Evolutionary conservation across 1,140 invertebrate genomes (phyloP), one percentile per base, ranked within the genome.

Genomic region (Drosophila lini): DNA sequence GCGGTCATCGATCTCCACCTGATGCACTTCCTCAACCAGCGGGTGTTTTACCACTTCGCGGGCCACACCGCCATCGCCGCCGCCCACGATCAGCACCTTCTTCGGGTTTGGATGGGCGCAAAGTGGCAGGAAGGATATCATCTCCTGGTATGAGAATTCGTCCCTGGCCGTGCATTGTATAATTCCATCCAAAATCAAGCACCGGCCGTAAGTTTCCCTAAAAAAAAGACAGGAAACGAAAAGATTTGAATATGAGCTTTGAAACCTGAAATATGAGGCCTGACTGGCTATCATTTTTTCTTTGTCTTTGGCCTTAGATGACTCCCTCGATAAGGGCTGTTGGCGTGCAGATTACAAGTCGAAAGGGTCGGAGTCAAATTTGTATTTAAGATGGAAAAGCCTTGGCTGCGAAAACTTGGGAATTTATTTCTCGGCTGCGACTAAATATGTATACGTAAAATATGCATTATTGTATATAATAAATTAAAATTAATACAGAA

Each of bases 141-240:
- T 99, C 94, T 99, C 99, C 93, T 99, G 98, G 92, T 99, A 99
- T 0, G 98, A 95, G 92, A 98, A 99, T 93, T 99, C 99, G 94
- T 99, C 99, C 71, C 94, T 94, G 92, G 99, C 97, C 3, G 98
- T 98, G 79, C 97, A 98, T 92, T 99, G 99, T 81, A 99, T 99
- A 7, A 99, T 97, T 42, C 98, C 98, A 94, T 99, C 99, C 15
- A 99, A 93, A 10, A 99, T 95, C 10, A 99, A 92, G 40, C 97
- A 97, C 92, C 93, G 96, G 0, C 99, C 99, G 93, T 98, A 96
- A 28, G 95, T 95, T 92, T 96, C 96, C 68, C 98, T 98, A 74
- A 58, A 78, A 64, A 58, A 78, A 64, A 50, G 61, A 53, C 25
- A 28, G 25, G 13, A 8, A 25, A 2, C 25, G 25, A 10, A 5